phyloP scores from a whole-genome alignment of 1,140 invertebrate species.

The Anastrepha ludens region DNA sequence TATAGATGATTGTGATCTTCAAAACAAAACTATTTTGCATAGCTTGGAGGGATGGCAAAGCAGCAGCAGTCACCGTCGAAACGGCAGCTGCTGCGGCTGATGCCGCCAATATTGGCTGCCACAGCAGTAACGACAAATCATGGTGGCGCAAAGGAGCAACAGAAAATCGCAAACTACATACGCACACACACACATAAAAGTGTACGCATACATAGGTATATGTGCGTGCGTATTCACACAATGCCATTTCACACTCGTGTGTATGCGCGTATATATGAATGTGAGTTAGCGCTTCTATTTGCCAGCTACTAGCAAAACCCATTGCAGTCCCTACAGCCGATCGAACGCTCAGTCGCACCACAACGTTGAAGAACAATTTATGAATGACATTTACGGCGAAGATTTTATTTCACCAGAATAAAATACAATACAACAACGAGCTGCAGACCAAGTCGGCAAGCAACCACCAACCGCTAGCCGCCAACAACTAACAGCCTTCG shows the following conservation, averaged over 20 bases:
- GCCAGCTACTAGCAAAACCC: not conserved
- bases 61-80: not conserved
- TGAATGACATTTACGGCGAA: constrained; percentile 52
- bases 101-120: constrained; percentile 10
- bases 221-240: not conserved
- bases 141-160: not conserved
- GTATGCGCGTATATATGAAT: not conserved
- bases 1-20: constrained; percentile 40
- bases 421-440: constrained; percentile 46
- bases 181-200: not conserved
- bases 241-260: not conserved
- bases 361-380: constrained; percentile 45
- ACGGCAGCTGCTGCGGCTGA: constrained; percentile 7
- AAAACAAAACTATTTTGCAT: constrained; percentile 43
- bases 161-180: not conserved
- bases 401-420: constrained; percentile 46
- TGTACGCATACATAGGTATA: not conserved
- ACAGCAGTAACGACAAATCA: constrained; percentile 44
- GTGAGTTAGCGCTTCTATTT: too few species aligned
- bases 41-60: not conserved
- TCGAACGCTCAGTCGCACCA: not conserved
- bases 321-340: not conserved
- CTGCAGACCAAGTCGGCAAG: not conserved
- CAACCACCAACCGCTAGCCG: not conserved
- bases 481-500: not conserved